These are phyloP conservation scores for Bedellia somnulentella DNA, from an alignment of 2,888 invertebrate species.

Conservation along the genomic window DNA sequence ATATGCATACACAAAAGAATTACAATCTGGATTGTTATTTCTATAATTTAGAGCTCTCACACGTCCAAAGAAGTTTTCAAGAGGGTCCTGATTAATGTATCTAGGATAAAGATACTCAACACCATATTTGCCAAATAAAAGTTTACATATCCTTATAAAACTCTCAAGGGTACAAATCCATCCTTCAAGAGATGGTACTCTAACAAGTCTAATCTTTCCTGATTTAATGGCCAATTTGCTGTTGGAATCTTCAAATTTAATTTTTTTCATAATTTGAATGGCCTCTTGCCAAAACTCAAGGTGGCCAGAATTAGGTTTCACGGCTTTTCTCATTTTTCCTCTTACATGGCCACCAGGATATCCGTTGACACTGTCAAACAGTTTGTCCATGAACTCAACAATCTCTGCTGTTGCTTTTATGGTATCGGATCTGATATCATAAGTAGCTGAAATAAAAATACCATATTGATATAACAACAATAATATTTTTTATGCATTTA, in stretches of 20 bases:
- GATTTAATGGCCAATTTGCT: neutral
- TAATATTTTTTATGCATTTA: too few species aligned
- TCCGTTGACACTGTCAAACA: neutral
- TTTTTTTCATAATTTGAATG: neutral
- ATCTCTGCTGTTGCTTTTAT: neutral
- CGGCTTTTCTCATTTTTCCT: neutral
- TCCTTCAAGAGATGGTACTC: constrained; percentile 11
- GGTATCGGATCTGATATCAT: too few species aligned
- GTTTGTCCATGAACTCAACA: neutral
- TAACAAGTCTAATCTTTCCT: neutral
- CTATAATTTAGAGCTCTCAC: constrained; percentile 12
- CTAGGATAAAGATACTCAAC: constrained; percentile 12
- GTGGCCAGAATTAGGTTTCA: neutral
- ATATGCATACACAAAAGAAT: constrained; percentile 11
- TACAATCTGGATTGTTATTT: constrained; percentile 12
- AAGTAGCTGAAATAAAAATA: too few species aligned
- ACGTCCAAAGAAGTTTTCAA: constrained; percentile 14
- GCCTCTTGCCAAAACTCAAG: neutral
- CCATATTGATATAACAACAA: too few species aligned
- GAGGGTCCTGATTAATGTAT: constrained; percentile 13
- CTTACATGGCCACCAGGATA: neutral
- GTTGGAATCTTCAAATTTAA: neutral
- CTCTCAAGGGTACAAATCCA: constrained; percentile 12
- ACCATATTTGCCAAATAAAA: constrained; percentile 10
- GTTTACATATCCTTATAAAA: constrained; percentile 10